Evolutionary conservation across 2,888 invertebrate genomes (phyloP).

Genomic region (Linnaemya tessellans): DNA sequence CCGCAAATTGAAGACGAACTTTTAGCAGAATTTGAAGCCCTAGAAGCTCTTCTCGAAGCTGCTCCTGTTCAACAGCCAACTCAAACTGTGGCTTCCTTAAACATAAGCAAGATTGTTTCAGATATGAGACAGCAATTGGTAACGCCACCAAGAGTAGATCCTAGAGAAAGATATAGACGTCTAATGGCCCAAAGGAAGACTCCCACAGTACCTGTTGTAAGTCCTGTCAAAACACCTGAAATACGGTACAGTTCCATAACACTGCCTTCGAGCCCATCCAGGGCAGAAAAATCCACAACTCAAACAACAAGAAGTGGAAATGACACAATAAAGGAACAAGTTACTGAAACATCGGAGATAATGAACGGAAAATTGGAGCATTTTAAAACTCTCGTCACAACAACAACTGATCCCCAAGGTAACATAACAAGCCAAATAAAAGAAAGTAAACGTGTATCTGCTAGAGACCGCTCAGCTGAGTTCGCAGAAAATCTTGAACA

Average conservation of each 20-base stretch:
- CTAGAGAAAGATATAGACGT: slow-evolving; percentile 46
- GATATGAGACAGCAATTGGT: slow-evolving; percentile 32
- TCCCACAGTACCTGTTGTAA: slow-evolving; percentile 27
- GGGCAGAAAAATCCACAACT: slow-evolving; percentile 41
- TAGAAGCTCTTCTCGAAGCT: slow-evolving; percentile 35
- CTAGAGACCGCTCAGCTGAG: slow-evolving; percentile 24
- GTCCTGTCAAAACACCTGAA: slow-evolving; percentile 32
- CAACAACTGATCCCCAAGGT: slow-evolving; percentile 46
- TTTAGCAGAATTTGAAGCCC: slow-evolving; percentile 52
- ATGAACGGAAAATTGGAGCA: slow-evolving; percentile 51
- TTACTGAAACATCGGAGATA: slow-evolving; percentile 55
- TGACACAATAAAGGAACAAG: slow-evolving; percentile 39
- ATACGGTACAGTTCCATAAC: slow-evolving; percentile 45
- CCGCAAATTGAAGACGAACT: slow-evolving; percentile 11
- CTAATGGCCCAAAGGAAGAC: slow-evolving; percentile 46
- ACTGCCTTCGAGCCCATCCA: slow-evolving; percentile 1
- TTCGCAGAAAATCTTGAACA: slow-evolving; percentile 10
- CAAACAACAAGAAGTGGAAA: slow-evolving; percentile 51
- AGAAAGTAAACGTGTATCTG: slow-evolving; percentile 37
- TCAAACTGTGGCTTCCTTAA: background rate
- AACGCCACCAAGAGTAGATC: slow-evolving; percentile 41
- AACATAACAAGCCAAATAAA: slow-evolving; percentile 50
- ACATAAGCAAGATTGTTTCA: slow-evolving; percentile 30
- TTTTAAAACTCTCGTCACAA: slow-evolving; percentile 28
- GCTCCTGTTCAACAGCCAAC: background rate